Base-by-base conservation (phyloP, 2,888 invertebrate genomes). In the Dimorphilus gyrociliatus region DNA sequence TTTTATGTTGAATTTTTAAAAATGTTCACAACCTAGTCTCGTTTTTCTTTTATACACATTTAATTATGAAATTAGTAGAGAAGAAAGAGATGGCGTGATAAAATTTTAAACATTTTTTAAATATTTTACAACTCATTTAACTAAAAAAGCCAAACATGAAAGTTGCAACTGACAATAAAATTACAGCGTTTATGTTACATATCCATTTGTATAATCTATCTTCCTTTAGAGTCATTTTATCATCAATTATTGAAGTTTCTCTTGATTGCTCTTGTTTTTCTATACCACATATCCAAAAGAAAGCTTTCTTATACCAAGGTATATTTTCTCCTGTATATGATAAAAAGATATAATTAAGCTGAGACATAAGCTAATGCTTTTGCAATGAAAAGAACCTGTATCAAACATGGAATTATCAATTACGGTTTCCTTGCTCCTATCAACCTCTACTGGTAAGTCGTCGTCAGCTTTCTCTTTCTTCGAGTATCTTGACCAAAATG, bases 221-320 rank as follows among this genome's bases (percentile, higher is more conserved):
- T 25, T 40, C 40, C 2, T 33, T 15, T 13, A 40, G 29, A 6
- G 32, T 30, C 13, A 29, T 27, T 15, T 28, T 16, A n/a, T 3
- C 16, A 23, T 13, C 25, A 23, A 24, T 23, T 2, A 16, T n/a
- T n/a, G n/a, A n/a, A n/a, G n/a, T n/a, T n/a, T n/a, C 10, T n/a
- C 18, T 17, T 15, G 21, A 16, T 27, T 25, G 19, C 5, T 15
- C 19, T 16, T 23, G 21, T 19, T 33, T 24, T 14, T 39, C 39
- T 10, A 39, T 39, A 7, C 40, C 40, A 26, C 40, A 40, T 2
- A 40, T 23, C 38, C 39, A 40, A 30, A 33, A 15, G 14, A 24
- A 15, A 8, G 16, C 16, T 13, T 18, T 25, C 17, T 29, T 28
- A 25, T 29, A 33, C 14, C 33, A 38, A 6, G 33, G 35, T n/a